Base-by-base conservation (phyloP, 1,140 invertebrate species). In the Heliconius eleuchia region DNA sequence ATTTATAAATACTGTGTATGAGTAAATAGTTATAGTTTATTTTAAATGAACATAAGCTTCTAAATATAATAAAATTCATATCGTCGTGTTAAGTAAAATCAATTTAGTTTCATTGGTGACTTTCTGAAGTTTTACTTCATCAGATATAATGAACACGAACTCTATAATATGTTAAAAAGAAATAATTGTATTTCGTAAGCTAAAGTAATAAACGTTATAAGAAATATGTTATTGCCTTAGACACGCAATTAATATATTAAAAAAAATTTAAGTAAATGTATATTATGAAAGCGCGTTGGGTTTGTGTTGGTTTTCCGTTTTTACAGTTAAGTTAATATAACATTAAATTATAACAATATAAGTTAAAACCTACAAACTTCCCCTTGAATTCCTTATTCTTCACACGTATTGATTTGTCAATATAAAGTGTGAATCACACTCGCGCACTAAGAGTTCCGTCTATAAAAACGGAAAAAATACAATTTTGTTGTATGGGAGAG, bases 361-460 rank as follows among this genome's bases (percentile, higher is more conserved):
- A 66, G 98, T 52, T 52, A 52, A 52, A 52, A 8, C 50, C 50
- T 19, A 8, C 5, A 52, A 52, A 19, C 18, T 52, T 19, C 18
- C 5, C 18, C 16, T 34, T 52, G 18, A 52, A 5, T 6, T 16
- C 50, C 16, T 0, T 52, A 52, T 52, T 52, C 18, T 52, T 52
- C 18, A 52, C 50, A 52, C 50, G 7, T 52, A 52, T 52, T 52
- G 42, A 46, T 46, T 46, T 16, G 13, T 46, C 1, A 46, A 46
- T 16, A 16, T 46, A 46, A 46, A 46, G 16, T 46, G 42, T 46
- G 42, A 46, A 3, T 46, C 13, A 46, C 0, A 16, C 42, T 46
- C 42, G 42, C 42, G 13, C 42, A 16, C 42, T 13, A 4, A 46
- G 42, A 4, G 42, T 46, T 46, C 42, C 42, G 13, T 46, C 3